Evolutionary conservation across 2,113 vertebrate genomes (phyloP), one percentile per base, ranked within the genome.

Genomic region (Tamias sibiricus): DNA sequence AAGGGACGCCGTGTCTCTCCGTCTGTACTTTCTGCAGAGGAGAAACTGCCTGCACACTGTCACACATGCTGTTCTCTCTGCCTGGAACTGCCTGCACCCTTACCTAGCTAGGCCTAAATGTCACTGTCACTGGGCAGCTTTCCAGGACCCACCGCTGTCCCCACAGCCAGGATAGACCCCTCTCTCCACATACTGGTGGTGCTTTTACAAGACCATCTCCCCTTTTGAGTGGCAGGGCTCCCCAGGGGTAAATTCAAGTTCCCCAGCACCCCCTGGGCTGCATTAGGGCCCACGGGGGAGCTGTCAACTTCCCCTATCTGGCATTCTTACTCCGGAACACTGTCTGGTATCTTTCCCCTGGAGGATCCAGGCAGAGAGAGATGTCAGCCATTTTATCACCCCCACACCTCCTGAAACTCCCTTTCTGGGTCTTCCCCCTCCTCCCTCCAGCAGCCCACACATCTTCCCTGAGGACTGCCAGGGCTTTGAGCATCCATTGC

Each of bases 401-500:
- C 44, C 40, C 26, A 32, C 22, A n/a, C 47, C n/a, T 74, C 72
- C 35, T 17, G 37, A 49, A 42, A 75, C 35, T 44, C 16, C 35
- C 2, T 92, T 47, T 19, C 66, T 42, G 42, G 69, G 19, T 40
- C 54, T 24, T 26, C 2, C 17, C 32, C 4, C 35, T 66, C 11
- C 28, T 40, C 81, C 11, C 28, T 40, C 81, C 14, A 19, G 35
- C 28, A 88, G 37, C 32, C 47, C 32, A 3, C 32, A 16, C 11
- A 7, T 44, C 71, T 75, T 79, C 79, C 71, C 57, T 2, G 10
- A 30, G 49, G 76, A n/a, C 37, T 40, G 5, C 64, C 52, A 30
- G 26, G 20, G 32, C 32, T 76, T 52, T 0, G 1, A 20, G 35
- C 40, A 26, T 69, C 26, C 0, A 0, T 24, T 6, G 44, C 69